Evolutionary conservation across 2,113 vertebrate species (phyloP).

Genomic region (Chlorodrepanis virens): DNA sequence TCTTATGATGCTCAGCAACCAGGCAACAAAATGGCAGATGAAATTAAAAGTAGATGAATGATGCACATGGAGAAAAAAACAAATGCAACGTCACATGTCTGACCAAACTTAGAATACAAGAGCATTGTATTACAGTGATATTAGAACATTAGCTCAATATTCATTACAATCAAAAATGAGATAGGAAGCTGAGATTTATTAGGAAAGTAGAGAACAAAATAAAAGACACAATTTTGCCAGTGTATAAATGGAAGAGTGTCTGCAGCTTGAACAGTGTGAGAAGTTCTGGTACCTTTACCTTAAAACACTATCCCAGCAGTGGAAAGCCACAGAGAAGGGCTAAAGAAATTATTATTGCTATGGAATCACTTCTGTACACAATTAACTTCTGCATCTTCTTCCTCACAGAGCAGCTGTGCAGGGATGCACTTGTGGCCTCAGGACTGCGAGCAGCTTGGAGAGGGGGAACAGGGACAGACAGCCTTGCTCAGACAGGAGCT

Average conservation of each 20-base stretch:
- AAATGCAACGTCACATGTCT: background rate
- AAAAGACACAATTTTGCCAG: background rate
- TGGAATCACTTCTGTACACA: background rate
- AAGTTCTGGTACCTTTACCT: background rate
- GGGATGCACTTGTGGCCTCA: background rate
- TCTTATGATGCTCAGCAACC: background rate
- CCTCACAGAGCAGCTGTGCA: background rate
- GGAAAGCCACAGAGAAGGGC: background rate
- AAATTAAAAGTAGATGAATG: background rate
- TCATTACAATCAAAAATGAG: background rate
- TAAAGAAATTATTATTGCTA: background rate
- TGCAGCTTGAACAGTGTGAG: background rate
- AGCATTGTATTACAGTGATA: background rate
- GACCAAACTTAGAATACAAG: background rate
- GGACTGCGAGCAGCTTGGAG: background rate
- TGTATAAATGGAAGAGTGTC: background rate
- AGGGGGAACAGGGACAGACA: background rate
- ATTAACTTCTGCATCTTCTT: background rate
- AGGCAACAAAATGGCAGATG: background rate
- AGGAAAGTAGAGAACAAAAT: background rate
- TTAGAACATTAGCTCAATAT: background rate
- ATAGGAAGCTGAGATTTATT: background rate
- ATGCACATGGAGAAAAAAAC: background rate
- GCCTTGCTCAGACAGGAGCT: accelerated
- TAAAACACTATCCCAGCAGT: background rate